Base-by-base conservation (phyloP, 2,888 invertebrate genomes). In the Thelaira solivaga region DNA sequence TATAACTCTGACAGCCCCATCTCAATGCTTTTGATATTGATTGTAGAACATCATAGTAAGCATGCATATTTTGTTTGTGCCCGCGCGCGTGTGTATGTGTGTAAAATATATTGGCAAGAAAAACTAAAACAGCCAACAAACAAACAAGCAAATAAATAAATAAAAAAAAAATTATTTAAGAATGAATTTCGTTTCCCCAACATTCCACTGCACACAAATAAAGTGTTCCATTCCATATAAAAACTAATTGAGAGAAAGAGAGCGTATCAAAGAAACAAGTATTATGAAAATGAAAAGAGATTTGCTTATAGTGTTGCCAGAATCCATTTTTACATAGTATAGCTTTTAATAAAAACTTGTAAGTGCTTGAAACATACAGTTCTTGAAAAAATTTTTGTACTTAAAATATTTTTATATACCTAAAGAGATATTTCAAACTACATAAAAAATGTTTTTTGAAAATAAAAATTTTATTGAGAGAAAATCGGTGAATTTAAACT, bases 161-260 rank as follows among this genome's bases (percentile, higher is more conserved):
- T n/a, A n/a, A n/a, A n/a, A 4, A 39, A 72, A 55, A 51, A 13
- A 16, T 51, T 59, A 59, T 59, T 73, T 71, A 71, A 71, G 78
- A 78, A 78, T 78, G 69, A 78, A 78, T 65, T 78, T 75, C 47
- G 55, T 18, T 69, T 61, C 55, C 74, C 69, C 13, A 55, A 5
- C 41, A 65, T 78, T 78, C 61, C 78, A 7, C n/a, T 18, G 18
- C n/a, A 20, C 55, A 49, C 18, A 22, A 34, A 39, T 31, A 11
- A 16, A 36, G 49, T 53, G 49, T 61, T 62, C 36, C 59, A 18
- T 41, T 69, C 29, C 47, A 45, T 39, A 11, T 47, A 13, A 7
- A 16, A n/a, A 11, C 2, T 8, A 22, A n/a, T 26, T 13, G 24
- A 11, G 2, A n/a, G n/a, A n/a, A 4, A 36, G 20, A 36, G 51